Percentiles rank a stretch among this genome's conserved stretches.
Evolutionary conservation across 2,797 vertebrate species (phyloP).

Genomic region (Masticophis lateralis): DNA sequence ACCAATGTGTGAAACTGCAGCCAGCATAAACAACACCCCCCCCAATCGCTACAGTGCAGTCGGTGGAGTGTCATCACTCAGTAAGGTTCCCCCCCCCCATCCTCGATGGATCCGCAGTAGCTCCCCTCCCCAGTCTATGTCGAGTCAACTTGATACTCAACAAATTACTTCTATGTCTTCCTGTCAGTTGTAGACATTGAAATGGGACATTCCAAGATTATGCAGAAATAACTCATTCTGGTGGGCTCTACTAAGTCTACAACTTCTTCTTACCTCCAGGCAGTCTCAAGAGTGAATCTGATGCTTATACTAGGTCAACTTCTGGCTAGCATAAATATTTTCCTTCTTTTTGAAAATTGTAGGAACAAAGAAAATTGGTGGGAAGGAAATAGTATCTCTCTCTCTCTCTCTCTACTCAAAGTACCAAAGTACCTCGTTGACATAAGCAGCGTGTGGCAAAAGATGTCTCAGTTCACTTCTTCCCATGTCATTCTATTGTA

Average conservation of each 20-base stretch:
- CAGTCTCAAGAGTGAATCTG: background rate
- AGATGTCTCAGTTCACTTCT: background rate
- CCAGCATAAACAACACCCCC: too few species aligned
- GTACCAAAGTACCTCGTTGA: too few species aligned
- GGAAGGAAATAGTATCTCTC: background rate
- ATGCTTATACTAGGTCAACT: background rate
- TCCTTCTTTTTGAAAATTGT: background rate
- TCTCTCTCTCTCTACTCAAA: background rate
- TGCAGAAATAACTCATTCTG: background rate
- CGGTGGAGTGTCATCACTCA: too few species aligned
- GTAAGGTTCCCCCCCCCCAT: too few species aligned
- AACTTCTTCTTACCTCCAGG: background rate
- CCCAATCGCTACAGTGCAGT: too few species aligned
- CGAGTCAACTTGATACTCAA: too few species aligned
- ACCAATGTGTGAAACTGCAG: too few species aligned
- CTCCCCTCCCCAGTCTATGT: too few species aligned
- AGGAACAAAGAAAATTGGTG: background rate
- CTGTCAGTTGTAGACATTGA: background rate
- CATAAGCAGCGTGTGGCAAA: background rate
- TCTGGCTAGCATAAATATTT: background rate
- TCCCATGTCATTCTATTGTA: background rate
- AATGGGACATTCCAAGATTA: background rate
- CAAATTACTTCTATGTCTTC: background rate
- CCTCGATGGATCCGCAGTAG: too few species aligned
- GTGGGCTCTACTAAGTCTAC: background rate